Base-by-base conservation (phyloP, 2,888 invertebrate species). In the Melipona bicolor region DNA sequence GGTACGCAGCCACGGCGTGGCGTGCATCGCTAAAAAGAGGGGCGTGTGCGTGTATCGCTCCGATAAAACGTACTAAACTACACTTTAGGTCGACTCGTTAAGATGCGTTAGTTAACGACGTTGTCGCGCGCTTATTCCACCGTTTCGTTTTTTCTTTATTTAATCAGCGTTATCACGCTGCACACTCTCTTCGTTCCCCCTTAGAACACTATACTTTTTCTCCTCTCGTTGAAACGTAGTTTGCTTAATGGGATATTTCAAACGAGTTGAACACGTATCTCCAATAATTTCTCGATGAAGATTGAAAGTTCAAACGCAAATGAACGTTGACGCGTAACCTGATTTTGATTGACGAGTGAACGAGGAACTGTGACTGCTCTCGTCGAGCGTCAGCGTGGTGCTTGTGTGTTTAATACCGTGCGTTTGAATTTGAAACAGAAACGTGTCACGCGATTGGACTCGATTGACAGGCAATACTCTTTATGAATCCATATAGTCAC, bases 101-200 rank as follows among this genome's bases (percentile, higher is more conserved):
- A 87, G 65, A 80, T 71, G 76, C 81, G 75, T 85, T 78, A 80
- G 80, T 83, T 85, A 83, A 83, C 71, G 77, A 61, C 74, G 75
- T 84, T 79, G 70, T 75, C 64, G 72, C 59, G 72, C 81, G 71
- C 27, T 88, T 88, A 77, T 69, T 79, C 73, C 67, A 5, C 17
- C 19, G 19, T 32, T 59, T 43, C 9, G 27, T 36, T 9, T 43
- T 70, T 61, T 52, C 73, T 24, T 74, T 61, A 24, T 54, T 72
- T 43, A n/a, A 9, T 13, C 3, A 4, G 27, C 56, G 69, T 79
- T 85, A 84, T 84, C 84, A 65, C 15, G 61, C 0, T 36, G 73
- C 81, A 83, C 80, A 83, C 80, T 84, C 73, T 74, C 52, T 68
- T n/a, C 73, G n/a, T n/a, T n/a, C n/a, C n/a, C n/a, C n/a, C n/a